phyloP scores from a whole-genome alignment of 2,113 vertebrate genomes.

The Toxotes jaculatrix region DNA sequence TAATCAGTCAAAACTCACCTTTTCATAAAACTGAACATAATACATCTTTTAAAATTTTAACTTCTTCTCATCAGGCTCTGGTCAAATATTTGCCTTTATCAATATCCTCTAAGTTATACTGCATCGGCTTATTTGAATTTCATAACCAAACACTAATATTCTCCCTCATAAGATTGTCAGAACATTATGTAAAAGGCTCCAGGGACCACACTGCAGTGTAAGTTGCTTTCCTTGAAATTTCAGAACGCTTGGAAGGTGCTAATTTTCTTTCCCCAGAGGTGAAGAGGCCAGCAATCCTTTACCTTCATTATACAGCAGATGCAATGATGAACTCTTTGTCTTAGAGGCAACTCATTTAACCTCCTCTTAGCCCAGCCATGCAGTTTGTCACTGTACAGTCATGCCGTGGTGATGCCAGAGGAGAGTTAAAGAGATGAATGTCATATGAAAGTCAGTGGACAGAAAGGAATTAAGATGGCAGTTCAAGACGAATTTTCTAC shows the following conservation, averaged over 20 bases:
- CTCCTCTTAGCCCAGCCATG: slow-evolving; percentile 65
- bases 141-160: slow-evolving; percentile 82
- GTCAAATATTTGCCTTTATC: slow-evolving; percentile 76
- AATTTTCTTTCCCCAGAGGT: slow-evolving; percentile 78
- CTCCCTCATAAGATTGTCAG: slow-evolving; percentile 71
- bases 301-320: slow-evolving; percentile 80
- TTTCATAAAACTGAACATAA: slow-evolving; percentile 60
- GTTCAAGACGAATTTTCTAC: slow-evolving; percentile 63
- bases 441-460: slow-evolving; percentile 76
- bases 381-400: slow-evolving; percentile 74
- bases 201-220: slow-evolving; percentile 63
- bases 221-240: slow-evolving; percentile 64
- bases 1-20: slow-evolving; percentile 61
- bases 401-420: slow-evolving; percentile 49
- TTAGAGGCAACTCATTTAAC: slow-evolving; percentile 83
- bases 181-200: slow-evolving; percentile 76
- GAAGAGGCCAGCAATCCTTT: slow-evolving; percentile 76
- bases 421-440: slow-evolving; percentile 68
- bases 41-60: background rate
- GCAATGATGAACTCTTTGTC: slow-evolving; percentile 81
- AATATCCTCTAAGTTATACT: slow-evolving; percentile 65
- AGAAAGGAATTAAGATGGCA: slow-evolving; percentile 73
- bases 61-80: slow-evolving; percentile 51
- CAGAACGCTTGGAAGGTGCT: slow-evolving; percentile 67
- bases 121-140: slow-evolving; percentile 79